A percentile compares a stretch with the other conserved stretches of the same genome.
Evolutionary conservation across 2,797 vertebrate genomes (phyloP).

Genomic region (Mycteria americana): DNA sequence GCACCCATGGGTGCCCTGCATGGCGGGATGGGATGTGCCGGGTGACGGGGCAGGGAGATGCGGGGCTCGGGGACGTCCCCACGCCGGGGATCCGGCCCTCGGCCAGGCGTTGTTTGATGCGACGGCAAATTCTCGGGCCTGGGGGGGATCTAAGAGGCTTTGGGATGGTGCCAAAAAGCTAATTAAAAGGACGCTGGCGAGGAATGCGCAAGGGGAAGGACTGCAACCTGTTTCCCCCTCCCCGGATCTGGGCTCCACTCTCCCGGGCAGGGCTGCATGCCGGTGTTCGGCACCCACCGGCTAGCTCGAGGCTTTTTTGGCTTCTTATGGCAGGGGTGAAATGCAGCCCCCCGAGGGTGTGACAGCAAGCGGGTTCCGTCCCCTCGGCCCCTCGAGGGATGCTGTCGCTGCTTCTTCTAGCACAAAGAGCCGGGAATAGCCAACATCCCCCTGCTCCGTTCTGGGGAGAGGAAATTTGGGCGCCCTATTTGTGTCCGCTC

Average conservation of each 20-base stretch:
- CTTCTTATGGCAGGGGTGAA: accelerated
- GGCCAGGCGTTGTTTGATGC: accelerated
- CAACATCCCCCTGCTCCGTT: not conserved
- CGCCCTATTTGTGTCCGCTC: accelerated
- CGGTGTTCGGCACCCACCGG: accelerated
- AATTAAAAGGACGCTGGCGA: not conserved
- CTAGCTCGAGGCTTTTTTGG: accelerated
- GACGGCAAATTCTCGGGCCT: not conserved
- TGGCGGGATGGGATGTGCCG: accelerated
- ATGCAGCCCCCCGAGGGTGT: not conserved
- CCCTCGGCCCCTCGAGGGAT: accelerated
- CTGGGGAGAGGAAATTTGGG: not conserved
- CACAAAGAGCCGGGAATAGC: not conserved
- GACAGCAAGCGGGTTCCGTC: not conserved
- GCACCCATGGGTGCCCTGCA: not conserved
- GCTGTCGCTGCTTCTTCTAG: accelerated
- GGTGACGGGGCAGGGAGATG: not conserved
- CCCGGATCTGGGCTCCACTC: not conserved
- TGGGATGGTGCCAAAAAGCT: not conserved
- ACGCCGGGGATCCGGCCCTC: accelerated
- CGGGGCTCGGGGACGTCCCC: accelerated
- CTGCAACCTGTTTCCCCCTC: not conserved
- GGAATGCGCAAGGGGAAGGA: not conserved
- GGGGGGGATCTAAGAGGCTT: not conserved
- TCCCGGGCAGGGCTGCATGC: not conserved